Evolutionary conservation across 2,113 vertebrate species (phyloP).

Genomic region (Cisticola juncidis): DNA sequence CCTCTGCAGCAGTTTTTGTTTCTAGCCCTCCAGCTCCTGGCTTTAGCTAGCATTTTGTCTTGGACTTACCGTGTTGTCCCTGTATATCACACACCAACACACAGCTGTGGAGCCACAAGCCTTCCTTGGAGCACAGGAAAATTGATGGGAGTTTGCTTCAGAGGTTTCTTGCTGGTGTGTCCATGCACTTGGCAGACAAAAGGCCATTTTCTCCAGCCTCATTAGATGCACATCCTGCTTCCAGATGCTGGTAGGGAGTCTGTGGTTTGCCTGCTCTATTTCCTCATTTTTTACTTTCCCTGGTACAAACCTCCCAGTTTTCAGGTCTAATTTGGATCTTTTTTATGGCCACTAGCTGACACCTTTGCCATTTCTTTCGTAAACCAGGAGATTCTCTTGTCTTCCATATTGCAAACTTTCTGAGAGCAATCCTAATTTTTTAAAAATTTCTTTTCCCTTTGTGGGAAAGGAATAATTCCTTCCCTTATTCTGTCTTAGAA

Average conservation of each 20-base stretch:
- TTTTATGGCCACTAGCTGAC: not conserved
- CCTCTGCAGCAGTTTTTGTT: not conserved
- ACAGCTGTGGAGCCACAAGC: not conserved
- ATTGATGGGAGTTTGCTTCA: not conserved
- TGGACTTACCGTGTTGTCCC: not conserved
- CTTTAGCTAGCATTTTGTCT: not conserved
- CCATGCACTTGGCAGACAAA: not conserved
- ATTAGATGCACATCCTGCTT: not conserved
- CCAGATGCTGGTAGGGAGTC: not conserved
- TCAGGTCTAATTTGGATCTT: not conserved
- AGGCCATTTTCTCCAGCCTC: not conserved
- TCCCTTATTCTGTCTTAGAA: not conserved
- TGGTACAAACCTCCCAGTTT: not conserved
- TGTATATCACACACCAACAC: not conserved
- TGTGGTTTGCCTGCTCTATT: not conserved
- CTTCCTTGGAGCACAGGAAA: not conserved
- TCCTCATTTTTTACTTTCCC: not conserved
- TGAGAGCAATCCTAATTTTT: not conserved
- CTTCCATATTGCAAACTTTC: not conserved
- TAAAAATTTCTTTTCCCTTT: not conserved
- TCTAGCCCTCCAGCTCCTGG: not conserved
- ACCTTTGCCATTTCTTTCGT: not conserved
- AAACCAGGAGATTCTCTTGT: not conserved
- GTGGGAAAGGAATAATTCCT: not conserved
- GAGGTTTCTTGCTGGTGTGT: not conserved